Base-by-base conservation (phyloP, 2,888 invertebrate genomes). In the Platycnemis pennipes region DNA sequence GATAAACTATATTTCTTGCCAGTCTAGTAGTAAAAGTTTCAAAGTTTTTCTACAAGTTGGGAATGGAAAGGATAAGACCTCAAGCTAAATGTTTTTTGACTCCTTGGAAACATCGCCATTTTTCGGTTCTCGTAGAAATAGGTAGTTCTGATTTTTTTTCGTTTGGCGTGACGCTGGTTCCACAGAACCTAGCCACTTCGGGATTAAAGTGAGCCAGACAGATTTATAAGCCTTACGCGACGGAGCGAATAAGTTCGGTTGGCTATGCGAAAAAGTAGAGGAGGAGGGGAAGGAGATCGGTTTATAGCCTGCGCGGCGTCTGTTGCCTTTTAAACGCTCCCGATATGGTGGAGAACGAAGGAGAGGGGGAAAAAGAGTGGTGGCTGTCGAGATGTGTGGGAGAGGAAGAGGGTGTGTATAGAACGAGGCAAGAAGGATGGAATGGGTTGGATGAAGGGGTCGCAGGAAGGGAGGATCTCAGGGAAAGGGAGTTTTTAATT, bases 281-380 rank as follows among this genome's bases (percentile, higher is more conserved):
- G 13, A 26, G 8, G 87, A 26, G 16, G 87, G 7, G 45, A n/a
- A 26, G 8, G 87, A 26, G 16, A 56, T 56, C 53, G 42, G 26
- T 89, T 56, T 56, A 89, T 89, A 56, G 56, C 53, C 89, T 42
- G 89, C 56, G 37, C 56, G 56, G 89, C 42, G 42, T 89, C 89
- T 89, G 89, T 37, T 31, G 56, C 37, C 56, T 37, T 89, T 37
- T 89, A 89, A 89, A 56, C 56, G 89, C 56, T 89, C 89, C 89
- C 42, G 89, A 89, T 89, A 89, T 89, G 89, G 89, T 11, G 8
- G 77, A 77, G 37, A 49, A 3, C 49, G 49, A 49, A 11, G 45
- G 46, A 45, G 88, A 87, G n/a, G n/a, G n/a, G n/a, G n/a, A n/a
- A n/a, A n/a, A n/a, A n/a, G n/a, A n/a, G n/a, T n/a, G n/a, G n/a